phyloP scores from a whole-genome alignment of 92 coral and sea anemone species.

The Muricea muricata region DNA sequence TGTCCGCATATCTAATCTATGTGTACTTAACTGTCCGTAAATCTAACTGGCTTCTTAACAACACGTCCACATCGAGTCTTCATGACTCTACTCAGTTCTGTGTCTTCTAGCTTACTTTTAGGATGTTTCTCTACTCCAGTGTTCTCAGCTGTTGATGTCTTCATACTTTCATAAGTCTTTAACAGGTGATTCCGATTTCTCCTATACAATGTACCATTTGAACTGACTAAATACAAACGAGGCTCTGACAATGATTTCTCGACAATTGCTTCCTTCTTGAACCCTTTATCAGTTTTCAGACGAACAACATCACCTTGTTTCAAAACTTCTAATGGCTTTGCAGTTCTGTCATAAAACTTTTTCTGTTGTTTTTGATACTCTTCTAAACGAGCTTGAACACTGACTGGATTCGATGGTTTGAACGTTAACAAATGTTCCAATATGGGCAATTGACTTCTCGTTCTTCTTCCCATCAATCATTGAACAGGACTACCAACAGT shows the following conservation, averaged over 20 bases:
- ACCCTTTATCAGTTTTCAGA: constrained; percentile 4
- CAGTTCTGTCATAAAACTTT: constrained; percentile 2
- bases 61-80: no score
- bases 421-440: not conserved
- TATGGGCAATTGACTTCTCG: not conserved
- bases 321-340: not conserved
- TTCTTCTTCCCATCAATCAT: not conserved
- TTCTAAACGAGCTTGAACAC: not conserved
- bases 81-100: no score
- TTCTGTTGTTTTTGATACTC: not conserved
- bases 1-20: no score
- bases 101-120: no score
- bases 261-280: not conserved
- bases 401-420: constrained; percentile 4
- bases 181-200: not conserved
- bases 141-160: no score
- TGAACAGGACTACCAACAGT: not conserved
- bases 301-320: not conserved
- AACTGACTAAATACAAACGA: not conserved
- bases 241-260: not conserved
- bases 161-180: not conserved
- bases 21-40: no score
- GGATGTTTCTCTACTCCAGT: no score
- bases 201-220: not conserved
- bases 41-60: no score